Evolutionary conservation across 1,140 invertebrate genomes (phyloP).

Genomic region (Brachystomella parvula): DNA sequence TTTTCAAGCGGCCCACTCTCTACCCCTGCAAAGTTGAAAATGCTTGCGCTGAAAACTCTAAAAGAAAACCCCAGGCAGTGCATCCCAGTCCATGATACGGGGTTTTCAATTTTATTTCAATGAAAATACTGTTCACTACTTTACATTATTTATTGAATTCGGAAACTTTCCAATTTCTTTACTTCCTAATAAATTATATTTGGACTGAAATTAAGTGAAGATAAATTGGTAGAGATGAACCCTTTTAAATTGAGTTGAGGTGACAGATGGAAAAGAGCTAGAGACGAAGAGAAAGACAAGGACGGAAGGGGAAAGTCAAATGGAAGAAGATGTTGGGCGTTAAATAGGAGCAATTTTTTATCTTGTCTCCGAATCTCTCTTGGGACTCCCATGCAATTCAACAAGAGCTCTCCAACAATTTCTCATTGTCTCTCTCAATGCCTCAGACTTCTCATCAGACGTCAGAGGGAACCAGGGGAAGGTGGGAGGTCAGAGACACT

Average conservation of each 20-base stretch:
- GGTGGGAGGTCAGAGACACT: neutral
- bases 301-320: slow-evolving; percentile 9
- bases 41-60: no score
- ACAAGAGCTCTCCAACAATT: neutral
- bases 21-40: no score
- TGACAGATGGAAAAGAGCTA: slow-evolving; percentile 3
- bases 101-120: no score
- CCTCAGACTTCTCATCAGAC: neutral
- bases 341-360: slow-evolving; percentile 9
- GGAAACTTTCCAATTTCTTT: no score
- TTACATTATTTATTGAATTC: no score
- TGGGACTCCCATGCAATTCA: slow-evolving; percentile 2
- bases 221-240: neutral
- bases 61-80: no score
- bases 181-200: no score
- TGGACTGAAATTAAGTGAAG: neutral
- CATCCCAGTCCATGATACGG: no score
- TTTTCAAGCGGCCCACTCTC: no score
- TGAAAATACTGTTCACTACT: no score
- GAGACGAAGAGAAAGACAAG: neutral
- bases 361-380: slow-evolving; percentile 6
- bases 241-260: neutral
- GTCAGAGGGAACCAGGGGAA: neutral
- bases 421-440: slow-evolving; percentile 7
- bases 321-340: slow-evolving; percentile 6